These are phyloP conservation scores for Dysidea cf. avara DNA, from an alignment of 37 sponge, comb jelly and placozoan species.

Conservation along the genomic window DNA sequence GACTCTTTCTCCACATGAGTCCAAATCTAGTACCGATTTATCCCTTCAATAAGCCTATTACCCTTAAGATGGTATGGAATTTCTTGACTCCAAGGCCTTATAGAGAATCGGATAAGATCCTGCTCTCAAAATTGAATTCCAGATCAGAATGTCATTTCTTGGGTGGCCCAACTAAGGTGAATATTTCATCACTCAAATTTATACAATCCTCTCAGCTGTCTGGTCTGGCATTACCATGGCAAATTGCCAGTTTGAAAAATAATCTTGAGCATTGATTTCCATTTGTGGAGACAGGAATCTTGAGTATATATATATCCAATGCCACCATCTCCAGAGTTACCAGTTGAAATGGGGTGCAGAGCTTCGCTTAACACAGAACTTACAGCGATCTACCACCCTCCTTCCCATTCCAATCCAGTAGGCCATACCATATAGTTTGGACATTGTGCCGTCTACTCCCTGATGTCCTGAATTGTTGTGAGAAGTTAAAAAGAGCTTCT, in stretches of 20 bases:
- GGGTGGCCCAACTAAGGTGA: too few relatives aligned
- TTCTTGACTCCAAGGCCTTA: neutral
- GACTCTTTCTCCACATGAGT: too few relatives aligned
- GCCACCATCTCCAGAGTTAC: neutral
- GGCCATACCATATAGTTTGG: neutral
- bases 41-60: neutral
- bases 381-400: too few relatives aligned
- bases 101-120: neutral
- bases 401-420: too few relatives aligned
- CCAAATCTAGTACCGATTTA: constrained; percentile 2
- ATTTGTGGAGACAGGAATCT: neutral
- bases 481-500: too few relatives aligned
- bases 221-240: neutral
- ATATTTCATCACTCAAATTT: neutral
- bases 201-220: too few relatives aligned
- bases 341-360: neutral
- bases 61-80: constrained; percentile 1
- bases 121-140: neutral
- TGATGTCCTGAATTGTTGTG: constrained; percentile 19
- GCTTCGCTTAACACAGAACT: too few relatives aligned
- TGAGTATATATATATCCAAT: neutral
- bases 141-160: neutral
- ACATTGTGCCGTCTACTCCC: constrained; percentile 5
- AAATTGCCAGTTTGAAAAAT: too few relatives aligned
- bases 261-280: neutral